Percentiles rank a stretch among this genome's conserved stretches.
Evolutionary conservation across 2,113 vertebrate genomes (phyloP).

Genomic region (Falcunculus frontatus): DNA sequence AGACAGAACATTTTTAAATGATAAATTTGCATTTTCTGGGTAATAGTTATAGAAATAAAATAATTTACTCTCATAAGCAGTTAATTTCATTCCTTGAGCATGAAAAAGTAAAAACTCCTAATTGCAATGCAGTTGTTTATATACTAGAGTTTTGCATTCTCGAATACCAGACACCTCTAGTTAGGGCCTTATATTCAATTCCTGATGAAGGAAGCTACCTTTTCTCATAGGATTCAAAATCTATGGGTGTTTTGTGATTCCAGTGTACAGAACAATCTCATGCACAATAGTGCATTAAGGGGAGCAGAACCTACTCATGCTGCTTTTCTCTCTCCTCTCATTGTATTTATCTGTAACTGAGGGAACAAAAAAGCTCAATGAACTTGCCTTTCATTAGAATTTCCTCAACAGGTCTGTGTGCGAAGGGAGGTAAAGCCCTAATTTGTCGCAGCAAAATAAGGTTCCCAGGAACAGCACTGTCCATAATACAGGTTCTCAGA

Average conservation of each 20-base stretch:
- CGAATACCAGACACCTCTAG: neutral
- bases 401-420: neutral
- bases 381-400: constrained; percentile 14
- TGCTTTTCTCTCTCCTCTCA: constrained; percentile 3
- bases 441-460: neutral
- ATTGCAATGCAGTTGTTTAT: neutral
- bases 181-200: neutral
- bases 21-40: neutral
- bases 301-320: neutral
- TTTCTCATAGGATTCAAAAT: neutral
- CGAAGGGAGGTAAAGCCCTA: neutral
- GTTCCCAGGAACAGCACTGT: neutral
- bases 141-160: neutral
- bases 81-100: neutral
- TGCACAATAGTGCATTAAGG: neutral
- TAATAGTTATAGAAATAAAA: neutral
- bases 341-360: neutral
- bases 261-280: neutral
- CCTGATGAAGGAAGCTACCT: neutral
- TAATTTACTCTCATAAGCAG: neutral
- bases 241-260: neutral
- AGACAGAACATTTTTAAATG: neutral
- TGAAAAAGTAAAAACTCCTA: neutral
- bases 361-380: constrained; percentile 5
- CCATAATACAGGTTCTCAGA: neutral